Evolutionary conservation across 2,797 vertebrate genomes (phyloP).

Genomic region (Paramormyrops hopkinsi): DNA sequence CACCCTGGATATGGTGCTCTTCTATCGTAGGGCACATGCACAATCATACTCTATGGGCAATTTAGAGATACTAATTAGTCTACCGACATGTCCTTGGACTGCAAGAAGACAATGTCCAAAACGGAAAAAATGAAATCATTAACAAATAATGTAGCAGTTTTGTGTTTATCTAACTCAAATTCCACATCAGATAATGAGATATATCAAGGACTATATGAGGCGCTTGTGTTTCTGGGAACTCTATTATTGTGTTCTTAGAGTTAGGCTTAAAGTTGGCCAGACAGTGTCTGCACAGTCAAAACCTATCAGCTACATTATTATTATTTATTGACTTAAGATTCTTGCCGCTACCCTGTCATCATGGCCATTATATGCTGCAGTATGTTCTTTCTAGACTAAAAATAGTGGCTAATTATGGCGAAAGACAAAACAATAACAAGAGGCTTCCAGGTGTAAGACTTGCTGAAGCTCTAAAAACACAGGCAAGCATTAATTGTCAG

Average conservation of each 20-base stretch:
- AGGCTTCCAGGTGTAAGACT: slow-evolving; percentile 5
- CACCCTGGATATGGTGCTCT: background rate
- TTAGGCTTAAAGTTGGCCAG: background rate
- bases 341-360: slow-evolving; percentile 23
- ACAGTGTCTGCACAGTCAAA: slow-evolving; percentile 11
- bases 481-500: background rate
- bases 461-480: background rate
- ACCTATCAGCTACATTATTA: slow-evolving; percentile 30
- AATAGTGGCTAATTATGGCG: slow-evolving; percentile 25
- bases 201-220: background rate
- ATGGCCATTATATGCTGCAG: slow-evolving; percentile 22
- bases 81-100: background rate
- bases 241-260: background rate
- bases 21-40: background rate
- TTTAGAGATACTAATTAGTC: background rate
- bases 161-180: background rate
- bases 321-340: slow-evolving; percentile 28
- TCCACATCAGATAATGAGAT: slow-evolving; percentile 11
- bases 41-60: background rate
- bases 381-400: slow-evolving; percentile 24
- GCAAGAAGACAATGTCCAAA: background rate
- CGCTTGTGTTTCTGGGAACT: background rate
- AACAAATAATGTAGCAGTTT: background rate
- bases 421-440: slow-evolving; percentile 26
- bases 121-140: background rate